Conservation (phyloP, 2,797 vertebrate species). For the Columba guinea region DNA sequence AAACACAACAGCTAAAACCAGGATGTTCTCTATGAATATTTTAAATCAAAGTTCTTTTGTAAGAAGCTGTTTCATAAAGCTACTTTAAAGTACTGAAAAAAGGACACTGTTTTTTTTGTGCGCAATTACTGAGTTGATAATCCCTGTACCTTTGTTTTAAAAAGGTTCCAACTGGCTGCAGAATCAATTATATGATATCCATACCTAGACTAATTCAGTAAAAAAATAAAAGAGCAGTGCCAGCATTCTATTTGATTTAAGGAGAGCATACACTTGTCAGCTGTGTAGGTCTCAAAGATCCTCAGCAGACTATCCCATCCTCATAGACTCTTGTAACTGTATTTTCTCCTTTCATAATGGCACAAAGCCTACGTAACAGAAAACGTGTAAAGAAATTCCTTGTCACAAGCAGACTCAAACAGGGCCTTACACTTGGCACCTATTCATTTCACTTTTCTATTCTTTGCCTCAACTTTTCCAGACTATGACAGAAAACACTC, state of each 20-base stretch:
- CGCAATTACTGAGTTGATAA: background rate
- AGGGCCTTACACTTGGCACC: background rate
- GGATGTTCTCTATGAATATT: background rate
- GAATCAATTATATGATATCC: background rate
- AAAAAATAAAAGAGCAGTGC: background rate
- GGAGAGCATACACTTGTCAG: background rate
- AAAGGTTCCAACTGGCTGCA: background rate
- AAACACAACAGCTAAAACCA: background rate
- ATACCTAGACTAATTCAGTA: background rate
- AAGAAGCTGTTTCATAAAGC: background rate
- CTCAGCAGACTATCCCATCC: background rate
- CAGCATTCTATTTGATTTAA: background rate
- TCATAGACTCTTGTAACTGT: background rate
- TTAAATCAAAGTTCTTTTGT: background rate
- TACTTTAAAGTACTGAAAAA: background rate
- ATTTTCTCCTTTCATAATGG: background rate
- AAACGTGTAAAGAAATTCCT: background rate
- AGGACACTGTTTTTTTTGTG: background rate
- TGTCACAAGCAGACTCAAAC: background rate
- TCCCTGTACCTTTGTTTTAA: background rate
- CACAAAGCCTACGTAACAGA: background rate
- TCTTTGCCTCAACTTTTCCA: background rate
- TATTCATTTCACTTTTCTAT: background rate
- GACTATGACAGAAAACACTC: background rate
- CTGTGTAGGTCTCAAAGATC: background rate